phyloP scores from a whole-genome alignment of 2,888 invertebrate species.

The Merodon equestris region DNA sequence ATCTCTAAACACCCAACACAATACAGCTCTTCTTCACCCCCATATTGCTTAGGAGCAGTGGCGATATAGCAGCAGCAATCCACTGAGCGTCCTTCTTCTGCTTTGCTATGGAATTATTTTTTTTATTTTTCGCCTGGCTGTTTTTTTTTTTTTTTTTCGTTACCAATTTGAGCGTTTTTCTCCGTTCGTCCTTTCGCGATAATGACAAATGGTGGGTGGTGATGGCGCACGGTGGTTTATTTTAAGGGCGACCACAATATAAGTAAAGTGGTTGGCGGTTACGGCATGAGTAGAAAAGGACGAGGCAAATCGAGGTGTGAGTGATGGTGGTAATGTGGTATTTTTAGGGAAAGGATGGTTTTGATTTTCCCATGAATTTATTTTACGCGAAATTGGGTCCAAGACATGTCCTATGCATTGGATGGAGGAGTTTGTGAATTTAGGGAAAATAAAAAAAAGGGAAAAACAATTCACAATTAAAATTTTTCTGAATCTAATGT shows the following conservation, averaged over 20 bases:
- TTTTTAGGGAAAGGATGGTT: slow-evolving; percentile 67
- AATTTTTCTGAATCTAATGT: slow-evolving; percentile 31
- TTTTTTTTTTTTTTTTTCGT: slow-evolving; percentile 28
- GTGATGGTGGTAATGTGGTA: slow-evolving; percentile 49
- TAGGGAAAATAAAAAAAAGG: slow-evolving; percentile 32
- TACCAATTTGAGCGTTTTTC: slow-evolving; percentile 42
- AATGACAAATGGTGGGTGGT: slow-evolving; percentile 67
- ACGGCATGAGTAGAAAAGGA: slow-evolving; percentile 8
- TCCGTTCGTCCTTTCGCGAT: slow-evolving; percentile 64
- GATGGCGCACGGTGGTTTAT: slow-evolving; percentile 56
- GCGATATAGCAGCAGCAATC: slow-evolving; percentile 1
- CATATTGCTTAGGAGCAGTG: slow-evolving; percentile 9
- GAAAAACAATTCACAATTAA: slow-evolving; percentile 41
- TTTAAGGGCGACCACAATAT: slow-evolving; percentile 68
- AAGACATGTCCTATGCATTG: slow-evolving; percentile 19
- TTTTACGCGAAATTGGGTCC: slow-evolving; percentile 62
- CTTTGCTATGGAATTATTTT: slow-evolving; percentile 18
- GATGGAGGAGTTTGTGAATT: not conserved
- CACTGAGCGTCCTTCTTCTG: slow-evolving; percentile 6
- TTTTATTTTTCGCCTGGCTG: slow-evolving; percentile 47
- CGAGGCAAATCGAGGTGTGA: not conserved
- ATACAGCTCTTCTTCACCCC: not conserved
- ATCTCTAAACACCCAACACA: slow-evolving; percentile 38
- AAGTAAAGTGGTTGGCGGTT: slow-evolving; percentile 48
- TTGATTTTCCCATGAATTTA: slow-evolving; percentile 66